Evolutionary conservation across 64 coral and sea anemone genomes (phyloP).

Genomic region (Dendrophyllia cribrosa): DNA sequence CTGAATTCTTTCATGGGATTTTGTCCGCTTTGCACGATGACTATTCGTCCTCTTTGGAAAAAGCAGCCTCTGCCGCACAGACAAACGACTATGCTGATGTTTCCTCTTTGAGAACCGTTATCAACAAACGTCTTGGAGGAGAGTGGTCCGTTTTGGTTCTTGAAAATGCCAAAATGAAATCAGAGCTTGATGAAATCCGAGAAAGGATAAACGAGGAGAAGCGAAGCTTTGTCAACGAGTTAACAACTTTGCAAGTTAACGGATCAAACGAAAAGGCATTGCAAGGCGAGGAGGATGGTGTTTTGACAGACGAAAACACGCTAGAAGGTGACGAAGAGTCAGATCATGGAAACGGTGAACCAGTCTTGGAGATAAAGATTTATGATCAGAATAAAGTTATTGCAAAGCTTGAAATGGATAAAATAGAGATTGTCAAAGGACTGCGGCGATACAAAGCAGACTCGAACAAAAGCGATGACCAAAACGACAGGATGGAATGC

Average conservation of each 20-base stretch:
- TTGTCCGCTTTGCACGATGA: neutral
- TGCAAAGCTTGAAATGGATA: constrained; percentile 33
- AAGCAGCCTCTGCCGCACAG: constrained; percentile 14
- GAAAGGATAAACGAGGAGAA: constrained; percentile 32
- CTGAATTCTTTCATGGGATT: neutral
- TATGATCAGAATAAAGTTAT: constrained; percentile 41
- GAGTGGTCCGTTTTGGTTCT: constrained; percentile 46
- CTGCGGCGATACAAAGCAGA: neutral
- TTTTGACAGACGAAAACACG: neutral
- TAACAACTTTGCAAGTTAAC: neutral
- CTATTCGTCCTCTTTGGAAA: constrained; percentile 6
- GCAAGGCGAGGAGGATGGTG: neutral
- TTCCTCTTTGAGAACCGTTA: constrained; percentile 32
- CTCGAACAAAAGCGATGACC: neutral
- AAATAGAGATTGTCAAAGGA: constrained; percentile 2
- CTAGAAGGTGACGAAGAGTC: neutral
- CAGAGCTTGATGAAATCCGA: constrained; percentile 40
- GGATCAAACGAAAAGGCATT: neutral
- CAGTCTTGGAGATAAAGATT: constrained; percentile 1
- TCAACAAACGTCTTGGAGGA: constrained; percentile 65
- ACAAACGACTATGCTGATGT: constrained; percentile 11
- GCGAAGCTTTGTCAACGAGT: constrained; percentile 36
- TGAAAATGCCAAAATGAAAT: constrained; percentile 44
- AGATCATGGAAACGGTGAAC: neutral
- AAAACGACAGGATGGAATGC: neutral